A percentile compares a stretch with the other conserved stretches of the same genome.
Evolutionary conservation across 1,140 invertebrate species (phyloP).

Genomic region (Pollicipes pollicipes): DNA sequence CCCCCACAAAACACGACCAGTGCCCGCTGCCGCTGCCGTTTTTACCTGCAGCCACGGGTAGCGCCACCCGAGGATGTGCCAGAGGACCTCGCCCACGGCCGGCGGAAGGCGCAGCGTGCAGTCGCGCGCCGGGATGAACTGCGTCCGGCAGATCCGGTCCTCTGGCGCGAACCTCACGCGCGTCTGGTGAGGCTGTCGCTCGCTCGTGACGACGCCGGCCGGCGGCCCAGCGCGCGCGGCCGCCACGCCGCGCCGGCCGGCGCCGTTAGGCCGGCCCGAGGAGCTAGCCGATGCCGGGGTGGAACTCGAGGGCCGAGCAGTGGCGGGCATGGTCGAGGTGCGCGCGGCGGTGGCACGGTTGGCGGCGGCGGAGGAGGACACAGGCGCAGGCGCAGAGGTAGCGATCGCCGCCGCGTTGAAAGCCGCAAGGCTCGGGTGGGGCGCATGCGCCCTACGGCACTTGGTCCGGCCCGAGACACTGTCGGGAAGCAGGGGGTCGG

Average conservation of each 20-base stretch:
- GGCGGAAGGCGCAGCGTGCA: too few species aligned
- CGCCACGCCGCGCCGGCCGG: too few species aligned
- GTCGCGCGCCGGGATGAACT: background rate
- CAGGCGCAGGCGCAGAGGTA: background rate
- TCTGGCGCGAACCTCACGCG: background rate
- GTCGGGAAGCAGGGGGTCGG: background rate
- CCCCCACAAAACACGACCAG: too few species aligned
- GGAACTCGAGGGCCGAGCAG: background rate
- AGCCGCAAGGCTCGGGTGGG: background rate
- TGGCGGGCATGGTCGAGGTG: too few species aligned
- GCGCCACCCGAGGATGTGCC: background rate
- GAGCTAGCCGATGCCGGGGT: background rate
- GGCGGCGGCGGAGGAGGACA: background rate
- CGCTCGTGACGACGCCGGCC: too few species aligned
- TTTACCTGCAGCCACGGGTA: background rate
- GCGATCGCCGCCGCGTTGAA: background rate
- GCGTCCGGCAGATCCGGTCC: background rate
- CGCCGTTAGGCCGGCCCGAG: too few species aligned
- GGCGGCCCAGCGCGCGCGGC: background rate
- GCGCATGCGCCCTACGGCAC: background rate
- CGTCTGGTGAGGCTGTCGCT: too few species aligned
- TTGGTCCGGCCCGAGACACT: background rate
- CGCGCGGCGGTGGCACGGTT: too few species aligned
- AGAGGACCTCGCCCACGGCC: background rate
- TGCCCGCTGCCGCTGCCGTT: background rate